phyloP scores from a whole-genome alignment of 2,797 vertebrate genomes.

The Bryconaethiops microstoma region DNA sequence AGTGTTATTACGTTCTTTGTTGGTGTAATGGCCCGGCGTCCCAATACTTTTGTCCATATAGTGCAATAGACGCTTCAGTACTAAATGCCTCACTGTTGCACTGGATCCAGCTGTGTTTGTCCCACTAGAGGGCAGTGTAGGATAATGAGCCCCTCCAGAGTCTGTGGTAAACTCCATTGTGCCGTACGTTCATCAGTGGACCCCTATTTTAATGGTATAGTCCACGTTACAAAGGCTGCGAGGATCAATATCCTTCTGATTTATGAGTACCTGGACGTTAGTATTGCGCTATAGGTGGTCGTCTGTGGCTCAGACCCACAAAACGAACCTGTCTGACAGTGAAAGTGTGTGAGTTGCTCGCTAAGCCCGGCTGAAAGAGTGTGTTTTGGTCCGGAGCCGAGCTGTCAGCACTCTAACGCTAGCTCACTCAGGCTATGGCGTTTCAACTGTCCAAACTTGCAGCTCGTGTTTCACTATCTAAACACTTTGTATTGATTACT shows the following conservation, averaged over 20 bases:
- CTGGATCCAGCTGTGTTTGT: background rate
- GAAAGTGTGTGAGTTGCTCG: background rate
- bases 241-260: conserved; percentile 29
- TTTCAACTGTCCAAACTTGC: conserved; percentile 64
- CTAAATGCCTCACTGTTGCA: no score
- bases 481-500: conserved; percentile 25
- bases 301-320: background rate
- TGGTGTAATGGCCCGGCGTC: no score
- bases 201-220: conserved; percentile 47
- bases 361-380: background rate
- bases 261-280: background rate
- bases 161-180: conserved; percentile 6
- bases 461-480: conserved; percentile 50
- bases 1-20: no score
- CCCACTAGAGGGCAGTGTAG: conserved; percentile 46
- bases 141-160: background rate
- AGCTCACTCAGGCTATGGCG: conserved; percentile 63
- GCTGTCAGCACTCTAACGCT: background rate
- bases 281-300: background rate
- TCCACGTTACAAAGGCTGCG: background rate
- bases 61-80: no score
- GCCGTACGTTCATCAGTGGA: background rate
- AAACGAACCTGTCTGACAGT: background rate
- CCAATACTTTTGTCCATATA: no score
- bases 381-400: conserved; percentile 12